Percentiles rank a stretch among this genome's conserved stretches.
These are phyloP conservation scores for Silurus meridionalis DNA, from an alignment of 2,113 vertebrate species.

Conservation along the genomic window DNA sequence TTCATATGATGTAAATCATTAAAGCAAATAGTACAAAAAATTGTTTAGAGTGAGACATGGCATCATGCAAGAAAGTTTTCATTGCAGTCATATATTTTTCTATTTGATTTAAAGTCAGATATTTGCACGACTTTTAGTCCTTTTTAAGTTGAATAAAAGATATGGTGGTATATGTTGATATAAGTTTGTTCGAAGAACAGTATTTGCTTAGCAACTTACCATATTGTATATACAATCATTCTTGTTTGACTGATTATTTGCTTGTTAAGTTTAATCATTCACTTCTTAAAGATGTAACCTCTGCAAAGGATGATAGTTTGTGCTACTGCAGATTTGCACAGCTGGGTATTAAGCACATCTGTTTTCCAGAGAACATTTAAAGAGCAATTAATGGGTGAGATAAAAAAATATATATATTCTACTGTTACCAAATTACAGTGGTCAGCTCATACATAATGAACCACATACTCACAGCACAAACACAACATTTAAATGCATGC, in stretches of 20 bases:
- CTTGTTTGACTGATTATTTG: slow-evolving; percentile 32
- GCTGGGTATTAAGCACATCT: slow-evolving; percentile 37
- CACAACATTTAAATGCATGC: not conserved
- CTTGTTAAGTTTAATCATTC: slow-evolving; percentile 32
- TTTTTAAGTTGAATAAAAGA: not conserved
- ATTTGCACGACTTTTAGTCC: slow-evolving; percentile 18
- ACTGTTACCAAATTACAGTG: slow-evolving; percentile 12
- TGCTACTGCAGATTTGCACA: slow-evolving; percentile 22
- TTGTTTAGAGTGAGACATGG: not conserved
- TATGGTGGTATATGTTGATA: slow-evolving; percentile 16
- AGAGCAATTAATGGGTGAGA: slow-evolving; percentile 16
- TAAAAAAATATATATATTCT: not conserved
- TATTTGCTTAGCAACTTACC: slow-evolving; percentile 39
- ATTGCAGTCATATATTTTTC: slow-evolving; percentile 7
- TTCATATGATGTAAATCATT: not conserved
- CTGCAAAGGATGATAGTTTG: slow-evolving; percentile 9
- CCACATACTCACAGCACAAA: not conserved
- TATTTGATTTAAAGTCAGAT: not conserved
- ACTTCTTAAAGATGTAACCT: slow-evolving; percentile 30
- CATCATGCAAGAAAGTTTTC: not conserved
- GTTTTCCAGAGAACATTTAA: slow-evolving; percentile 28
- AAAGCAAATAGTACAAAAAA: not conserved
- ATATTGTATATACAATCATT: slow-evolving; percentile 36
- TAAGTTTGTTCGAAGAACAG: slow-evolving; percentile 40
- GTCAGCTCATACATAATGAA: slow-evolving; percentile 17